Evolutionary conservation across 2,797 vertebrate species (phyloP).

Genomic region (Australoheros facetus): DNA sequence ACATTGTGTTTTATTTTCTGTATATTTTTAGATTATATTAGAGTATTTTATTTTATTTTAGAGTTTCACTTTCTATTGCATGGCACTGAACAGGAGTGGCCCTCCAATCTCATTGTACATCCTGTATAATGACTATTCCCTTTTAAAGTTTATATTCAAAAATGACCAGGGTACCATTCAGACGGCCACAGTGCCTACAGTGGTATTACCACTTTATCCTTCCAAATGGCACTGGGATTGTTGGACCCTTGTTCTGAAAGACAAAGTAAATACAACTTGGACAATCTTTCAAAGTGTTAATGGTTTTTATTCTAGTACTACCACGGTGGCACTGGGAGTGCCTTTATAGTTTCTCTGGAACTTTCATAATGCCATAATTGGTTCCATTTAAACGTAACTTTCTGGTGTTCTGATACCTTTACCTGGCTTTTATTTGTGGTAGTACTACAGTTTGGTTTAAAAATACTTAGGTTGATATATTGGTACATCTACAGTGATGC

Average conservation of each 20-base stretch:
- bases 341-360: not conserved
- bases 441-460: not conserved
- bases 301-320: not conserved
- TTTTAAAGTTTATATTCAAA: rapidly evolving
- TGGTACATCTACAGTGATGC: not conserved
- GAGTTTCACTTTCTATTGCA: too few relatives aligned
- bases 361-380: not conserved
- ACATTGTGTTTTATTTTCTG: too few relatives aligned
- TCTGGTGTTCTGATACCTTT: too few relatives aligned
- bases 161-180: not conserved
- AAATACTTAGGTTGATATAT: not conserved
- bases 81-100: too few relatives aligned
- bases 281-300: too few relatives aligned
- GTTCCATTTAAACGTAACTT: not conserved
- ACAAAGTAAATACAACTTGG: not conserved
- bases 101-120: too few relatives aligned
- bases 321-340: not conserved
- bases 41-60: too few relatives aligned
- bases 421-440: not conserved
- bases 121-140: not conserved
- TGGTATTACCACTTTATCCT: not conserved
- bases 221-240: not conserved
- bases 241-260: not conserved
- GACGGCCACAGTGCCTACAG: not conserved
- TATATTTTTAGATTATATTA: too few relatives aligned